Percentiles rank a stretch among this genome's conserved stretches.
Conservation (phyloP, 2,113 vertebrate species). For the Aegypius monachus region DNA sequence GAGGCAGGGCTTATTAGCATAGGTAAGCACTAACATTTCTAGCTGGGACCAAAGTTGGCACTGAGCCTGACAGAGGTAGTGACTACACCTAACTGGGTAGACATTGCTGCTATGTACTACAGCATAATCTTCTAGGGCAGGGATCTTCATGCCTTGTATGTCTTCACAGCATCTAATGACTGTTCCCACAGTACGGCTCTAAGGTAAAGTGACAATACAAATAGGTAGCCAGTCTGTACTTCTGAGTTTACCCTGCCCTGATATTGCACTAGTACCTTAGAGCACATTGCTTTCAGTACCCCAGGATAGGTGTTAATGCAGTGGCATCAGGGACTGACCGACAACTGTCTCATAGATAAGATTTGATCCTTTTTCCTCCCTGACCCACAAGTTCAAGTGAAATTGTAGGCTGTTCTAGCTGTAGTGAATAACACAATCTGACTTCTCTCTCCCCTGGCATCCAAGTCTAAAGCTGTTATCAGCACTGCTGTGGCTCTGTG, state of each 20-base stretch:
- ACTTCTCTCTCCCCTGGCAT: not conserved
- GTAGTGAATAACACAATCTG: not conserved
- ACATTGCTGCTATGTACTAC: accelerated
- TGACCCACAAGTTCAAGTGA: not conserved
- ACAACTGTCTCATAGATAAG: not conserved
- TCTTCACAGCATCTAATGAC: not conserved
- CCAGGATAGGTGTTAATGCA: not conserved
- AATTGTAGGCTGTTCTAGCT: not conserved
- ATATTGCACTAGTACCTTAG: too few relatives aligned
- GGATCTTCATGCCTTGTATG: not conserved
- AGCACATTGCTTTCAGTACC: not conserved
- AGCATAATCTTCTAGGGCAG: not conserved
- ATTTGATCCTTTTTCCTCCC: not conserved
- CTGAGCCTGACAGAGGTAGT: not conserved
- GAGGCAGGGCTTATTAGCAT: not conserved
- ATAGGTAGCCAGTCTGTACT: not conserved
- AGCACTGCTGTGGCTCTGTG: not conserved
- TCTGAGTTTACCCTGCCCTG: not conserved
- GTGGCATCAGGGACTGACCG: not conserved
- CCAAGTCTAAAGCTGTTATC: not conserved
- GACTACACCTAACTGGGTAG: not conserved
- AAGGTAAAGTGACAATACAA: not conserved
- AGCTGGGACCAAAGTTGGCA: not conserved
- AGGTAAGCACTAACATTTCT: not conserved
- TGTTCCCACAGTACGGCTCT: not conserved